These are phyloP conservation scores for Glyptemys insculpta DNA, from an alignment of 2,797 vertebrate genomes.

Conservation along the genomic window DNA sequence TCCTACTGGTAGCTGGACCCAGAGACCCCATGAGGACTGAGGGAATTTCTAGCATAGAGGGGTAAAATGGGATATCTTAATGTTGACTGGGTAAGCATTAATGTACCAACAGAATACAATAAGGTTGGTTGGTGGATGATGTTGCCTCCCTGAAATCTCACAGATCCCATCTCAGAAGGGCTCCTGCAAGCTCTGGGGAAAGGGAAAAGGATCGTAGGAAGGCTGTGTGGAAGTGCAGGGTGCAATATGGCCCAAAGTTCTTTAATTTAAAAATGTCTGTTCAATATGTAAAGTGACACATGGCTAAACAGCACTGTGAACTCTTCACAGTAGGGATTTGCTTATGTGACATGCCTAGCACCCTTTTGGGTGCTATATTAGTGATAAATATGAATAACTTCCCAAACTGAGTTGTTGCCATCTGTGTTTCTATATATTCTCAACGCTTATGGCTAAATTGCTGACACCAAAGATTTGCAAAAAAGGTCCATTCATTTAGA, in stretches of 20 bases:
- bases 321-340: not conserved
- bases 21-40: not conserved
- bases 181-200: not conserved
- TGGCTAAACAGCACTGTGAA: not conserved
- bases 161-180: not conserved
- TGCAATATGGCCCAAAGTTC: not conserved
- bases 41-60: not conserved
- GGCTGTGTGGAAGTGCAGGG: not conserved
- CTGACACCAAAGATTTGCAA: not conserved
- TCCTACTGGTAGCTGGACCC: not conserved
- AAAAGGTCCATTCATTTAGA: not conserved
- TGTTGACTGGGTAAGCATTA: not conserved
- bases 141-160: not conserved
- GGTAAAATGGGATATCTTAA: not conserved
- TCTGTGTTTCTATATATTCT: not conserved
- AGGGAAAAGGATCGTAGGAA: not conserved
- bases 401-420: not conserved
- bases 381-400: not conserved
- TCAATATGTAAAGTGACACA: not conserved
- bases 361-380: not conserved
- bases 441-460: not conserved
- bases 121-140: not conserved
- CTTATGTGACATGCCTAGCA: not conserved
- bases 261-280: not conserved
- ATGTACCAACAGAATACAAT: not conserved